These are phyloP conservation scores for Tetraodon nigroviridis DNA, from an alignment of 2,113 vertebrate species.

Conservation along the genomic window DNA sequence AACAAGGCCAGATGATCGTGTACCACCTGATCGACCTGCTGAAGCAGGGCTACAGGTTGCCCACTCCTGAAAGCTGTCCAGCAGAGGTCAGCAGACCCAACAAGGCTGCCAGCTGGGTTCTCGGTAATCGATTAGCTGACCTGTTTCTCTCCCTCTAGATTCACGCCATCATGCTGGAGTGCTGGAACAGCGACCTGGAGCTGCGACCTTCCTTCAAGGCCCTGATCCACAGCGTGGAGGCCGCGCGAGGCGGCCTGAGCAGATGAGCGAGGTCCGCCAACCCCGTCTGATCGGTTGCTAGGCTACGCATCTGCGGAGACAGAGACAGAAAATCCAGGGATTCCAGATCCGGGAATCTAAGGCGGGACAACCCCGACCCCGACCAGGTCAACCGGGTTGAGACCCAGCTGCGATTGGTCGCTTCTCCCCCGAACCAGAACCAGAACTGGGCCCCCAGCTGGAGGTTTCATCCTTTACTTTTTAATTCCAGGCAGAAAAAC, in stretches of 20 bases:
- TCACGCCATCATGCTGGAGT: conserved; percentile 84
- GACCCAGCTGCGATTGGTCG: background rate
- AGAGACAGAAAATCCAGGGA: too few relatives aligned
- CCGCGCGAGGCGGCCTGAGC: conserved; percentile 76
- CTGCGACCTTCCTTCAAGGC: conserved; percentile 83
- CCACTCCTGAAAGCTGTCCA: conserved; percentile 83
- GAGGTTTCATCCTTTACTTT: too few relatives aligned
- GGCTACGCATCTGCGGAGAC: conserved; percentile 22
- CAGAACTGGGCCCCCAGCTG: too few relatives aligned
- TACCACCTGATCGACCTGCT: conserved; percentile 94
- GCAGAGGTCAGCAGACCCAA: conserved; percentile 77
- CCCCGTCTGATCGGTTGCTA: background rate
- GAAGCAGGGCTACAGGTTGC: conserved; percentile 85
- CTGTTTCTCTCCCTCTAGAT: conserved; percentile 71
- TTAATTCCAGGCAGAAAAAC: too few relatives aligned
- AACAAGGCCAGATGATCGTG: conserved; percentile 98
- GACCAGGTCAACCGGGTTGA: too few relatives aligned
- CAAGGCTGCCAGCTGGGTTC: too few relatives aligned
- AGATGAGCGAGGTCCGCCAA: conserved; percentile 61
- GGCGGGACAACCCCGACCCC: too few relatives aligned
- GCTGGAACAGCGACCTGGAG: conserved; percentile 82
- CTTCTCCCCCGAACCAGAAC: background rate
- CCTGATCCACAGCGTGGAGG: conserved; percentile 80
- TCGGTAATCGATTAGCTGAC: too few relatives aligned
- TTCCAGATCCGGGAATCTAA: too few relatives aligned